Percentiles rank a stretch among this genome's conserved stretches.
phyloP scores from a whole-genome alignment of 1,140 invertebrate genomes.

The Metopolophium dirhodum region DNA sequence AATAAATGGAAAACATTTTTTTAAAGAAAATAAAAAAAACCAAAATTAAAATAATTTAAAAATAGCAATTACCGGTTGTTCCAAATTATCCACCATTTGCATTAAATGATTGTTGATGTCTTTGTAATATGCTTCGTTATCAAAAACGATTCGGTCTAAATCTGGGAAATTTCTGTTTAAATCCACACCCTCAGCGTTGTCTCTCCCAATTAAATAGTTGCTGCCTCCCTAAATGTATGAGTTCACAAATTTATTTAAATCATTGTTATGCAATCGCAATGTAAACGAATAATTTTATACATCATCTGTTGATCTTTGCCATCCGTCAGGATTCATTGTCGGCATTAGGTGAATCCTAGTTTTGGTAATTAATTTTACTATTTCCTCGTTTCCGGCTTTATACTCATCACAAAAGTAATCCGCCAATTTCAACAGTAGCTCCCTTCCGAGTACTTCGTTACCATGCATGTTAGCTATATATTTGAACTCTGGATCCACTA shows the following conservation, averaged over 20 bases:
- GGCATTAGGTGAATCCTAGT: slow-evolving; percentile 93
- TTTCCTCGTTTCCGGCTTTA: slow-evolving; percentile 68
- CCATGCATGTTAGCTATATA: slow-evolving; percentile 97
- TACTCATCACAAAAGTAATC: slow-evolving; percentile 91
- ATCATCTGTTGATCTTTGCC: slow-evolving; percentile 74
- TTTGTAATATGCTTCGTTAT: slow-evolving; percentile 68
- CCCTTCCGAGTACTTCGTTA: slow-evolving; percentile 90
- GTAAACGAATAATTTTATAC: not conserved
- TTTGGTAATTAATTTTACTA: slow-evolving; percentile 79
- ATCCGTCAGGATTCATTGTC: slow-evolving; percentile 98
- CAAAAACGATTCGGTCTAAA: slow-evolving; percentile 74
- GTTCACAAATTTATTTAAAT: not conserved
- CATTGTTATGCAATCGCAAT: not conserved
- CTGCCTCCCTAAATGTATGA: slow-evolving; percentile 12
- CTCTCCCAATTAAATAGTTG: slow-evolving; percentile 69
- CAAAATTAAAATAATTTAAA: not conserved
- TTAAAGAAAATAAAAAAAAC: not conserved
- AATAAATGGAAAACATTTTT: not conserved
- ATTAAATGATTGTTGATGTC: slow-evolving; percentile 75
- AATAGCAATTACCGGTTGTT: slow-evolving; percentile 69
- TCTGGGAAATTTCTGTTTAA: slow-evolving; percentile 98
- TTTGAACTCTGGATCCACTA: slow-evolving; percentile 87
- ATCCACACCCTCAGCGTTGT: slow-evolving; percentile 85
- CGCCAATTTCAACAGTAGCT: slow-evolving; percentile 83
- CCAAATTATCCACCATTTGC: slow-evolving; percentile 69